Percentiles rank a stretch among this genome's conserved stretches.
Evolutionary conservation across 2,113 vertebrate genomes (phyloP).

Genomic region (Cinclus cinclus): DNA sequence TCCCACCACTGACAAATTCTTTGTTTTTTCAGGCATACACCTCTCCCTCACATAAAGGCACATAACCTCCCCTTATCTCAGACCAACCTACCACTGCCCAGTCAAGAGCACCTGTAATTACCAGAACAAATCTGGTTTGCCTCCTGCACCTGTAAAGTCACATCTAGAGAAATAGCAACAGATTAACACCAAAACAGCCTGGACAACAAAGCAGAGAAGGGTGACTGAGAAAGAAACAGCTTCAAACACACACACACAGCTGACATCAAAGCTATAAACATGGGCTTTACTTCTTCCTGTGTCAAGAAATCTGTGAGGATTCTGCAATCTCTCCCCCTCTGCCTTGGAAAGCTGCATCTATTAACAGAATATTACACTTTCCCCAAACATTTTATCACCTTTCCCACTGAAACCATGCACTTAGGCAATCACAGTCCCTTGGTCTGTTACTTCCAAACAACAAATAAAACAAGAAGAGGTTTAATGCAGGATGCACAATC

Average conservation of each 20-base stretch:
- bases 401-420: background rate
- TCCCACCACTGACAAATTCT: background rate
- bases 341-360: background rate
- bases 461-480: rapidly evolving
- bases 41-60: background rate
- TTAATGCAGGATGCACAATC: background rate
- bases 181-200: background rate
- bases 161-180: background rate
- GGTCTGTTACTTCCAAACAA: background rate
- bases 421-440: background rate
- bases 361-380: background rate
- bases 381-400: background rate
- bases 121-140: background rate
- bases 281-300: background rate
- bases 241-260: background rate
- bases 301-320: background rate
- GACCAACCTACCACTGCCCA: background rate
- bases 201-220: background rate
- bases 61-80: background rate
- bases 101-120: background rate
- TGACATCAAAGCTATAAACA: background rate
- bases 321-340: background rate
- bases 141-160: background rate
- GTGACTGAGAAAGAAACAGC: background rate
- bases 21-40: background rate